Evolutionary conservation across 2,888 invertebrate genomes (phyloP), one percentile per base, ranked within the genome.

Genomic region (Hemicrepidius hirtus): DNA sequence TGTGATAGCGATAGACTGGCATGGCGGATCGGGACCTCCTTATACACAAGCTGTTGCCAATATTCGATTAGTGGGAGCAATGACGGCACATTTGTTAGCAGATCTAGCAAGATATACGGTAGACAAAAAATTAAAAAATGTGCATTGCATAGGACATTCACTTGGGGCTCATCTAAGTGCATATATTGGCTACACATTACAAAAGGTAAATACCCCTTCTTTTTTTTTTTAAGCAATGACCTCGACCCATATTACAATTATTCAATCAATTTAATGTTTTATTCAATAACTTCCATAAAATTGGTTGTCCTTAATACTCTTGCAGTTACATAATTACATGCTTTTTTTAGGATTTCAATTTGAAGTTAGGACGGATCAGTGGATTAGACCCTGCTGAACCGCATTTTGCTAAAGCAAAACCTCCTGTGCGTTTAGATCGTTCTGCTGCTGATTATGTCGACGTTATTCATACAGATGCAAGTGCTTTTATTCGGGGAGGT

Each of bases 371-470:
- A 4, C 88, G 96, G 63, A 96, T 97, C 64, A 93, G 95, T 0
- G 96, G 95, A 0, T 83, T 98, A 80, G 98, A 98, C 87, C 97
- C 98, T 0, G 97, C 98, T 0, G 95, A 96, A 74, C 98, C 97
- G 0, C 93, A 95, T 83, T 98, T 97, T 87, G 92, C 92, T 71
- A 92, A 94, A 80, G 94, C 95, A 0, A 92, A 93, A 41, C 90
- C 92, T 0, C 88, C 94, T 71, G 95, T 97, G 0, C 91, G 97
- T 0, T 87, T 98, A 55, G 97, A 97, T 84, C 91, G 93, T 3
- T 90, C 93, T 0, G 97, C 97, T 82, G 98, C 97, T 0, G 88
- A 91, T 73, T 97, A 93, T 83, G 97, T 98, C 0, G 97, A 97
- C 81, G 91, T 95, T 16, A 93, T 97, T 76, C 97, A 98, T 84